A percentile compares a stretch with the other conserved stretches of the same genome.
These are phyloP conservation scores for Lithophane ornitopus DNA, from an alignment of 2,888 invertebrate genomes.

Conservation along the genomic window DNA sequence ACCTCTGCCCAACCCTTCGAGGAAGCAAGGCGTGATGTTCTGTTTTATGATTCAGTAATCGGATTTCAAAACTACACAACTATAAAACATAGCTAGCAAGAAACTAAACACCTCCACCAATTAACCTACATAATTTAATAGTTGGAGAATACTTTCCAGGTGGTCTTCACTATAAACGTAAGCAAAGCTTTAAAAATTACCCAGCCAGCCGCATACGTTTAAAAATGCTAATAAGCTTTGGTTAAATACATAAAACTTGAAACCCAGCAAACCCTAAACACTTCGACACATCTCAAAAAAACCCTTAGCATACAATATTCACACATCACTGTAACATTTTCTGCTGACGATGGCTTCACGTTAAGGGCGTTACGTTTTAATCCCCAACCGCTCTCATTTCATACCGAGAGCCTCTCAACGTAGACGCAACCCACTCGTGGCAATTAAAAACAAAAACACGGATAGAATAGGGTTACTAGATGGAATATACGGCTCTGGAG, in stretches of 20 bases:
- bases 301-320: conserved; percentile 45
- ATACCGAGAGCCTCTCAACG: conserved; percentile 44
- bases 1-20: too few relatives aligned
- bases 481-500: background rate
- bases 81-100: background rate
- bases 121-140: conserved; percentile 13
- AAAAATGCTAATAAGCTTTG: conserved; percentile 23
- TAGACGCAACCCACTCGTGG: conserved; percentile 50
- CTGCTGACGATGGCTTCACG: conserved; percentile 40
- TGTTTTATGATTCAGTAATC: background rate
- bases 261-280: conserved; percentile 18
- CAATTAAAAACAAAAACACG: conserved; percentile 64
- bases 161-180: background rate
- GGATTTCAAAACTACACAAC: background rate
- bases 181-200: background rate
- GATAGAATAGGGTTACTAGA: conserved; percentile 51
- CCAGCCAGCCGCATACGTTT: background rate
- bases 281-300: conserved; percentile 44
- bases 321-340: conserved; percentile 42
- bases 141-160: conserved; percentile 5
- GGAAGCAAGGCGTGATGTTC: too few relatives aligned
- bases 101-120: conserved; percentile 24
- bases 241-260: conserved; percentile 16
- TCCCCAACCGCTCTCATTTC: conserved; percentile 52
- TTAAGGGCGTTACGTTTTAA: conserved; percentile 50